Base-by-base conservation (phyloP, 1,140 invertebrate genomes). In the Monomorium pharaonis region DNA sequence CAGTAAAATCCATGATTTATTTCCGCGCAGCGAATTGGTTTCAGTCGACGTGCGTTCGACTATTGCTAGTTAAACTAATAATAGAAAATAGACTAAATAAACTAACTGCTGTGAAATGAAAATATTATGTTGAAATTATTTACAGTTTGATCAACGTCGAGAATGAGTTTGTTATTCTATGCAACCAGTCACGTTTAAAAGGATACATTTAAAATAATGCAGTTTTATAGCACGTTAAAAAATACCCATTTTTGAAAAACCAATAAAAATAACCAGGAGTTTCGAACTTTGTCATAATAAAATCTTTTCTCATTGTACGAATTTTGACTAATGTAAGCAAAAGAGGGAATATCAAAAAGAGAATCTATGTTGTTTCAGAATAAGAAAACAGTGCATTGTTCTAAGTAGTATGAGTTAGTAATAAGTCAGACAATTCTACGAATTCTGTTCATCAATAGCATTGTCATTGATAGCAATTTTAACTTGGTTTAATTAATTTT, bases 31-130 rank as follows among this genome's bases (percentile, higher is more conserved):
- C 24, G 49, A 51, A 49, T 51, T 24, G 63, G 21, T 51, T 83
- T 21, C 67, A 74, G 49, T 14, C 51, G 27, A 69, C 21, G 33
- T 63, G 4, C 24, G 37, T 44, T 58, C 24, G 18, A 24, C 24
- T 58, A 83, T 83, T 74, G 65, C 56, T 67, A 69, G 51, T 83
- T 83, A 83, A 83, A 74, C 67, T 83, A 83, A 83, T 83, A 72
- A 83, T 83, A 83, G 78, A 72, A 74, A 21, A 60, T 72, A 72
- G 70, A 83, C 56, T 60, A 51, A 47, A 67, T 67, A 67, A 67
- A 67, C 63, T 67, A 47, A 47, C 63, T 72, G 70, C 42, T 37
- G 27, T 1, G 67, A n/a, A 70, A 42, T 1, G 67, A n/a, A 70
- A 42, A 49, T 72, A 58, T 30, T 27, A 33, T 83, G 42, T 60